A percentile compares a stretch with the other conserved stretches of the same genome.
phyloP scores from a whole-genome alignment of 2,797 vertebrate species.

The Eupleurogrammus muticus region DNA sequence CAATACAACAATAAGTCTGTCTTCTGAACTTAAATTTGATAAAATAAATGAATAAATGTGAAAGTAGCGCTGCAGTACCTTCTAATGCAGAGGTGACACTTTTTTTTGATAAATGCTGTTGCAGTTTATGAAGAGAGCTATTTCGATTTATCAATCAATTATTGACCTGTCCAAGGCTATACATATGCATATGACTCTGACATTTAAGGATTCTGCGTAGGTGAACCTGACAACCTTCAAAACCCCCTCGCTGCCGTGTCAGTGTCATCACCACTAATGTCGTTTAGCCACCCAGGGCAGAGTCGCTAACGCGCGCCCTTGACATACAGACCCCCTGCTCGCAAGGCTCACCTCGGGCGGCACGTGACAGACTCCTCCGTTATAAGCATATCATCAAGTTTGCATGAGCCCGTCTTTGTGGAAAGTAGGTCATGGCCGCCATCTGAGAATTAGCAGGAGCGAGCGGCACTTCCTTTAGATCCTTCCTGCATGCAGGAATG shows the following conservation, averaged over 20 bases:
- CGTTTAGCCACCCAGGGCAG: constrained; percentile 42
- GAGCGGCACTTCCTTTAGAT: constrained; percentile 69
- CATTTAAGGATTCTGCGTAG: constrained; percentile 17
- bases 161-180: constrained; percentile 18
- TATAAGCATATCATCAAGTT: constrained; percentile 83
- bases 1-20: too few relatives aligned
- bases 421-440: constrained; percentile 84
- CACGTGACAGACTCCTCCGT: constrained; percentile 55
- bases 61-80: constrained; percentile 4
- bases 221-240: constrained; percentile 26
- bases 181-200: constrained; percentile 17
- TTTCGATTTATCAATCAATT: constrained; percentile 35
- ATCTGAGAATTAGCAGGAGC: constrained; percentile 80
- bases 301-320: constrained; percentile 42
- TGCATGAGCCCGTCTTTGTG: constrained; percentile 81
- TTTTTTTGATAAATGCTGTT: constrained; percentile 29
- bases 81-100: constrained; percentile 9
- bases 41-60: constrained; percentile 1
- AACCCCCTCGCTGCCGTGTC: neutral
- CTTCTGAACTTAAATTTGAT: constrained; percentile 3
- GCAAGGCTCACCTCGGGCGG: constrained; percentile 67
- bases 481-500: constrained; percentile 50
- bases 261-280: constrained; percentile 23
- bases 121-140: constrained; percentile 24
- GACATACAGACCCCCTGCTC: constrained; percentile 50